Percentiles rank a stretch among this genome's conserved stretches.
These are phyloP conservation scores for Coptodon rendalli DNA, from an alignment of 2,113 vertebrate species.

Conservation along the genomic window DNA sequence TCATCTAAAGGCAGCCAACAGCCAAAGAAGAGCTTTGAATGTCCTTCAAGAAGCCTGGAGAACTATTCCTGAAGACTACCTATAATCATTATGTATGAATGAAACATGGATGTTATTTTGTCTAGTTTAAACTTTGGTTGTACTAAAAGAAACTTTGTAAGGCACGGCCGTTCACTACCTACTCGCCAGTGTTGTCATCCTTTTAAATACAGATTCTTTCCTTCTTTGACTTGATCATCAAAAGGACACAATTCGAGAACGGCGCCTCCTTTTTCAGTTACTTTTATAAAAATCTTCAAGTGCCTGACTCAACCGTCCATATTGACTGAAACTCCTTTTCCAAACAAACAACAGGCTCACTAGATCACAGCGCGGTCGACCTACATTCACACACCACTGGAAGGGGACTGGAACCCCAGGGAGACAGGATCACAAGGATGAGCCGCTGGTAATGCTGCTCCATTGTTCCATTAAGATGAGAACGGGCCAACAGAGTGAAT, in stretches of 20 bases:
- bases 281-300: not conserved
- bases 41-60: not conserved
- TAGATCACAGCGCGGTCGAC: conserved; percentile 46
- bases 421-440: conserved; percentile 65
- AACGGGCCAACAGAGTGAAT: conserved; percentile 47
- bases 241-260: not conserved
- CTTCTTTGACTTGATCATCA: not conserved
- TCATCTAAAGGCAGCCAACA: not conserved
- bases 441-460: conserved; percentile 61
- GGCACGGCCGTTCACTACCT: not conserved
- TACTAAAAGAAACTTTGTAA: not conserved
- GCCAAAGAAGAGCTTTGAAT: not conserved
- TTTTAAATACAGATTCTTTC: not conserved
- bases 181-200: not conserved
- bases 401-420: conserved; percentile 40
- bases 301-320: not conserved
- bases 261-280: not conserved
- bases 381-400: conserved; percentile 56
- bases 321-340: conserved; percentile 9
- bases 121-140: not conserved
- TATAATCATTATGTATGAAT: not conserved
- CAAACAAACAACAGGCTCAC: conserved; percentile 29
- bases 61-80: not conserved
- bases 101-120: not conserved
- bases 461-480: conserved; percentile 59